Conservation (phyloP, 2,797 vertebrate species). For the Hippopotamyrus pictus region DNA sequence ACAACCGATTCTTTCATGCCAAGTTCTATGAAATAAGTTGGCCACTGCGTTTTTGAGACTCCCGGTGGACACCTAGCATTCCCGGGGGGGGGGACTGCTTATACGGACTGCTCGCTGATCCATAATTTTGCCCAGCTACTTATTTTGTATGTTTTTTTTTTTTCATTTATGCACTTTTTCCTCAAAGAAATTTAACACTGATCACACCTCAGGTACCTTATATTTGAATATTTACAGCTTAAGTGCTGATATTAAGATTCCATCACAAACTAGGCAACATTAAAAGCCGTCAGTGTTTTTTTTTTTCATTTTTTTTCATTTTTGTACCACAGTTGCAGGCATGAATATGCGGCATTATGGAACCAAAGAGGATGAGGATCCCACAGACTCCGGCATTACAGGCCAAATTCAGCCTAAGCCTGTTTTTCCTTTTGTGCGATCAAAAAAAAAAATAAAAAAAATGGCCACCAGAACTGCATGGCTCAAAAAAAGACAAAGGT, state of each 20-base stretch:
- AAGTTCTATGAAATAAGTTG: not conserved
- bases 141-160: not conserved
- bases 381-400: not conserved
- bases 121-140: not conserved
- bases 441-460: not conserved
- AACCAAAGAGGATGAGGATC: not conserved
- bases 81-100: too few relatives aligned
- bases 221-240: not conserved
- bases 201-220: not conserved
- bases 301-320: not conserved
- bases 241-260: not conserved
- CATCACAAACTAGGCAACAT: not conserved
- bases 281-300: not conserved
- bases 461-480: not conserved
- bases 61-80: not conserved
- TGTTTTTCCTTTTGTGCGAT: not conserved
- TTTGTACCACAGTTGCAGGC: not conserved
- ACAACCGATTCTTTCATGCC: conserved; percentile 39
- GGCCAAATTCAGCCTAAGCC: not conserved
- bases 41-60: not conserved
- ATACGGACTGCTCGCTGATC: not conserved
- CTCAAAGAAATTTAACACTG: conserved; percentile 11
- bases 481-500: not conserved
- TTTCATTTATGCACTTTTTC: not conserved
- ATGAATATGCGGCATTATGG: not conserved